phyloP scores from a whole-genome alignment of 2,797 vertebrate species.

The Macrochelys suwanniensis region DNA sequence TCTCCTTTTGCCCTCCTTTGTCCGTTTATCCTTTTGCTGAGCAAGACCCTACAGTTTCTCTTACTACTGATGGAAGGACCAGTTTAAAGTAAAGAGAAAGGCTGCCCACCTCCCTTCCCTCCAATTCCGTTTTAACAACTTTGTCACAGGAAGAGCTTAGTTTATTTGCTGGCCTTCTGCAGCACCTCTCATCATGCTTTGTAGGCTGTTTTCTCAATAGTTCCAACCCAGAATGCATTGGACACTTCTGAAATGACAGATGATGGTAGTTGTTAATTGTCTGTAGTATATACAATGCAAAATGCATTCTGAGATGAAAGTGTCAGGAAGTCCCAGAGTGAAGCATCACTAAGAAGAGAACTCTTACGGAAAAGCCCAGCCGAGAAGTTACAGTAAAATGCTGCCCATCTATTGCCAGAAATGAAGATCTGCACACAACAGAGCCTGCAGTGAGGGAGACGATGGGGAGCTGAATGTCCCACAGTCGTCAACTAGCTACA shows the following conservation, averaged over 20 bases:
- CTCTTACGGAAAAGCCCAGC: not conserved
- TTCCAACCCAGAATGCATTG: not conserved
- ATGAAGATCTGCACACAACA: not conserved
- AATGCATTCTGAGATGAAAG: not conserved
- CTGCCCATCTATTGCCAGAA: not conserved
- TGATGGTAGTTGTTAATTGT: not conserved
- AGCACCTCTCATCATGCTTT: not conserved
- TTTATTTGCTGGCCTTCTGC: not conserved
- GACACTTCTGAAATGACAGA: not conserved
- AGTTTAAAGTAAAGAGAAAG: not conserved
- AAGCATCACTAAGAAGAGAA: not conserved
- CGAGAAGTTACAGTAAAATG: not conserved
- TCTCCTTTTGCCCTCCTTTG: not conserved
- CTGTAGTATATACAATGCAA: not conserved
- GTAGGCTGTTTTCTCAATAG: not conserved
- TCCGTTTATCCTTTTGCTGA: not conserved
- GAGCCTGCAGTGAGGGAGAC: not conserved
- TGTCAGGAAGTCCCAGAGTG: not conserved
- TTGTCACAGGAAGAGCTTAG: not conserved
- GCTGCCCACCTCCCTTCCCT: not conserved
- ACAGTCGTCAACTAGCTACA: not conserved
- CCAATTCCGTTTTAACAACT: not conserved
- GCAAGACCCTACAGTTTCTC: not conserved
- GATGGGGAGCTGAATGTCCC: not conserved
- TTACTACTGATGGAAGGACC: not conserved